Conservation (phyloP, 2,888 invertebrate genomes). For the Callosobruchus maculatus region DNA sequence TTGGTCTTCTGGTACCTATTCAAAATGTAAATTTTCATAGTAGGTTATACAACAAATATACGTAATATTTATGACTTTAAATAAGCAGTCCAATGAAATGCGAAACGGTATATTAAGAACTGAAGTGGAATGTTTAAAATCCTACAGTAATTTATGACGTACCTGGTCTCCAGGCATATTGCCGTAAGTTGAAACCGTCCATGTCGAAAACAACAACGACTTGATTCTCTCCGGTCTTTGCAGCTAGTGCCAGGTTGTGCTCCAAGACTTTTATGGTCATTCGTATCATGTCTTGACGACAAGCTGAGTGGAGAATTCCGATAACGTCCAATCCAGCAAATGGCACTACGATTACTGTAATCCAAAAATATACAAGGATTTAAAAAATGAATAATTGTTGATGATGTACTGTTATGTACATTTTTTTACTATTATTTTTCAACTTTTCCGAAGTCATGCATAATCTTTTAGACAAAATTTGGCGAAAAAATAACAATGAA, state of each 20-base stretch:
- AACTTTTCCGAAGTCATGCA: no score
- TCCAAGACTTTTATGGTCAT: conserved; percentile 67
- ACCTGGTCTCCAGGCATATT: conserved; percentile 85
- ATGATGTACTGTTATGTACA: no score
- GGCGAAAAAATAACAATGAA: no score
- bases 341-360: conserved; percentile 76
- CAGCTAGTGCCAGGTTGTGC: conserved; percentile 58
- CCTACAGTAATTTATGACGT: conserved; percentile 7
- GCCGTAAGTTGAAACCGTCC: conserved; percentile 72
- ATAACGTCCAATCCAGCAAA: conserved; percentile 78
- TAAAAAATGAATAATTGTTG: no score
- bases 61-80: no score
- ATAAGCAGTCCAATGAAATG: no score
- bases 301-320: conserved; percentile 72
- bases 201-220: conserved; percentile 72
- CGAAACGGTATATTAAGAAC: no score
- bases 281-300: conserved; percentile 69
- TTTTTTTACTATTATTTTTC: background rate
- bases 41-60: no score
- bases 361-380: conserved; percentile 19
- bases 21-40: no score
- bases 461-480: no score
- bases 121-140: background rate
- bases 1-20: no score
- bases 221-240: conserved; percentile 61